phyloP scores from a whole-genome alignment of 2,113 vertebrate species.

The Melanocharis versteri region DNA sequence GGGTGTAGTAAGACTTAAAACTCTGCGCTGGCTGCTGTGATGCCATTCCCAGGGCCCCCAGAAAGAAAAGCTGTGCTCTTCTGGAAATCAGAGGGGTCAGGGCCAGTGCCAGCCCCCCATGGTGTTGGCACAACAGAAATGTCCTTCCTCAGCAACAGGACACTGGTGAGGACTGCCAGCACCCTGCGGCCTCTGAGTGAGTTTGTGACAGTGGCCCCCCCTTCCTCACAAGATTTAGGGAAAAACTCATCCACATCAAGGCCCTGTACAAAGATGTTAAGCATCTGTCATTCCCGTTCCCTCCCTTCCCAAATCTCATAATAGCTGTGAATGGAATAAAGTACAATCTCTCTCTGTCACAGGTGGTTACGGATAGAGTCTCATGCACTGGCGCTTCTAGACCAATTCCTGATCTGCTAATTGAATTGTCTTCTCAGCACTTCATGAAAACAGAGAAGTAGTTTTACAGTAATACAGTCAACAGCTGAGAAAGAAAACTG shows the following conservation, averaged over 20 bases:
- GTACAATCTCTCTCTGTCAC: fast-evolving
- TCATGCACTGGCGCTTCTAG: background rate
- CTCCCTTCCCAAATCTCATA: background rate
- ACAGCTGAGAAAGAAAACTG: background rate
- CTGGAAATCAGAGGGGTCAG: background rate
- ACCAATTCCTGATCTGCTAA: background rate
- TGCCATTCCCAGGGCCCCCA: background rate
- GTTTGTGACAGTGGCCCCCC: background rate
- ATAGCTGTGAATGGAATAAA: background rate
- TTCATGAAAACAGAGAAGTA: background rate
- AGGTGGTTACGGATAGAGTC: background rate
- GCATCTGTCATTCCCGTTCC: background rate
- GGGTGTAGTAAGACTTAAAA: background rate
- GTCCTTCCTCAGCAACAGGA: background rate
- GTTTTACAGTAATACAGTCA: background rate
- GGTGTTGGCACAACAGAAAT: background rate
- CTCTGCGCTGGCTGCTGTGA: background rate
- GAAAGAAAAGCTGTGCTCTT: background rate
- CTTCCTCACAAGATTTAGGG: background rate
- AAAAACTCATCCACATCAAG: background rate
- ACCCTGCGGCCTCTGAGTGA: background rate
- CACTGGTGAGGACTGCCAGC: background rate
- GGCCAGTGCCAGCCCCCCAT: fast-evolving
- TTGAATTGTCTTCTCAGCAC: background rate
- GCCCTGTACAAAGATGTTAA: background rate